Conservation (phyloP, 92 coral and sea anemone genomes). For the Palythoa grandiflora region DNA sequence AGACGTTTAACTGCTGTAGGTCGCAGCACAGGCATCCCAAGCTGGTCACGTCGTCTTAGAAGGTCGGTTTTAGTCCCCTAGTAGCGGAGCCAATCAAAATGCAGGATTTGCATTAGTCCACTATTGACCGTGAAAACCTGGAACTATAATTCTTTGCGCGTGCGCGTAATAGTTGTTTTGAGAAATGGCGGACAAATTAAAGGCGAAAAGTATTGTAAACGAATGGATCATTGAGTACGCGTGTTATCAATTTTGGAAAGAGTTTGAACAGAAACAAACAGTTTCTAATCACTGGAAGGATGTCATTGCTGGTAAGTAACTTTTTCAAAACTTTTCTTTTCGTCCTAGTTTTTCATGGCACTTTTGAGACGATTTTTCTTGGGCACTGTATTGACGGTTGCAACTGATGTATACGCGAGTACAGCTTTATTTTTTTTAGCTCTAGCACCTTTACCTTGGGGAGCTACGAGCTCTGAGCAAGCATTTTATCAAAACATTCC, state of each 20-base stretch:
- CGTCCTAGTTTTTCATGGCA: no score
- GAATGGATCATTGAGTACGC: constrained; percentile 26
- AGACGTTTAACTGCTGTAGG: no score
- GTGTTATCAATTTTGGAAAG: constrained; percentile 16
- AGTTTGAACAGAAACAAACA: constrained; percentile 23
- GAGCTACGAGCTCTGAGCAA: no score
- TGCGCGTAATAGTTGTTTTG: background rate
- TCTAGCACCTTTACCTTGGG: no score
- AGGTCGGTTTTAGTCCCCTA: no score
- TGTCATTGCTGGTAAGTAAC: constrained; percentile 1
- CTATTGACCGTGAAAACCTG: constrained; percentile 22
- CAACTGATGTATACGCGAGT: background rate
- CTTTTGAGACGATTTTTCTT: background rate
- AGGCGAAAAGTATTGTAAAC: constrained; percentile 1
- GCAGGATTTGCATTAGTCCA: no score
- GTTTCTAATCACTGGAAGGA: constrained; percentile 4
- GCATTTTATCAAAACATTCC: no score
- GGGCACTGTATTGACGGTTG: background rate
- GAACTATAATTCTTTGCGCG: background rate
- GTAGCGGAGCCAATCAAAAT: no score
- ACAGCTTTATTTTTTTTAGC: no score
- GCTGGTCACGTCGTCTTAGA: no score
- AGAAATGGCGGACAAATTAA: constrained; percentile 43
- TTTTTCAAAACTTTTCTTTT: background rate
- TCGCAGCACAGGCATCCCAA: no score